Evolutionary conservation across 2,113 vertebrate genomes (phyloP).

Genomic region (Eublepharis macularius): DNA sequence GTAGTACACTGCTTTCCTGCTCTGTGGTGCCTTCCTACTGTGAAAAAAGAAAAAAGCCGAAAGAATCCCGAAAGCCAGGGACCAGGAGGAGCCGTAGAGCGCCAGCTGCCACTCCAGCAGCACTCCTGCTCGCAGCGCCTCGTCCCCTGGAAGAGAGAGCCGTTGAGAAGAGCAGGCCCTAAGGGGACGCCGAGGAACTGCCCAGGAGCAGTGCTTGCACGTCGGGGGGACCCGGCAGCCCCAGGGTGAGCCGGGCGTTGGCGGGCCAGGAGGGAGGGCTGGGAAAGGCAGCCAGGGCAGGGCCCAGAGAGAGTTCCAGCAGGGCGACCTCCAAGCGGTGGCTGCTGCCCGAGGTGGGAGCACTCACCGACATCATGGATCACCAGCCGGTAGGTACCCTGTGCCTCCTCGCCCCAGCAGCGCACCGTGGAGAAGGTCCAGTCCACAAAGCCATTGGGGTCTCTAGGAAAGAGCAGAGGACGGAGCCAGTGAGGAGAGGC

Average conservation of each 20-base stretch:
- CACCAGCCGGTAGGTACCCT: slow-evolving; percentile 84
- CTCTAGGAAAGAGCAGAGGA: slow-evolving; percentile 67
- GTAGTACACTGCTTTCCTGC: no score
- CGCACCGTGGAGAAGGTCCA: slow-evolving; percentile 98
- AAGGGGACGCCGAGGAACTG: no score
- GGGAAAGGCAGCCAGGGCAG: no score
- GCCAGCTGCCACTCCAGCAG: slow-evolving; percentile 87
- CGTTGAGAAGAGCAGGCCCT: no score
- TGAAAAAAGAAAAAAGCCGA: no score
- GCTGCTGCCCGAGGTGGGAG: background rate
- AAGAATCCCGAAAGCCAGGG: no score
- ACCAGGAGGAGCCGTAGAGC: slow-evolving; percentile 92
- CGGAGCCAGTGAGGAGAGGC: background rate
- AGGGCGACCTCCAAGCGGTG: no score
- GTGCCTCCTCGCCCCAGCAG: slow-evolving; percentile 92
- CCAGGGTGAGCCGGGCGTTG: background rate
- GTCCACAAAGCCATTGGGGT: slow-evolving; percentile 85
- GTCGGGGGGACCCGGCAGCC: no score
- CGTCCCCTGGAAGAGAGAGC: slow-evolving; percentile 65
- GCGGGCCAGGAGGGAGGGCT: no score
- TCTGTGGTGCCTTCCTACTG: no score
- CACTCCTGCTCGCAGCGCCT: slow-evolving; percentile 65
- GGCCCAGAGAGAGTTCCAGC: no score
- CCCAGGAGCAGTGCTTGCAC: no score
- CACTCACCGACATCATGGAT: slow-evolving; percentile 86